A percentile compares a stretch with the other conserved stretches of the same genome.
phyloP scores from a whole-genome alignment of 2,797 vertebrate genomes.

The Ceyx erithaca region DNA sequence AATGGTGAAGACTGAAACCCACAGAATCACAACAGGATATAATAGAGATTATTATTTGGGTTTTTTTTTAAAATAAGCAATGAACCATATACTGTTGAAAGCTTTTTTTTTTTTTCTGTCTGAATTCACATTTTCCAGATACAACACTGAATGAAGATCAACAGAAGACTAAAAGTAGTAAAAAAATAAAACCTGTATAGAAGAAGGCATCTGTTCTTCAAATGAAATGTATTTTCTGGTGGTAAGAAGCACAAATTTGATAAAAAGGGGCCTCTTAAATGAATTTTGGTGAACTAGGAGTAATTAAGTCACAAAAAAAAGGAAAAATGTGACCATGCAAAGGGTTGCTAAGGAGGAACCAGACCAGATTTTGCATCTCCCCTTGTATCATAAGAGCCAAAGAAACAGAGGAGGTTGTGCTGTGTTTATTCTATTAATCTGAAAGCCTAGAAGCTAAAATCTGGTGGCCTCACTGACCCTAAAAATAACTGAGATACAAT shows the following conservation, averaged over 20 bases:
- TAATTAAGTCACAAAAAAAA: not conserved
- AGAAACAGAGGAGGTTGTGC: not conserved
- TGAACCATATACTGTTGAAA: not conserved
- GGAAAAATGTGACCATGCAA: not conserved
- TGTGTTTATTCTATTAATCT: not conserved
- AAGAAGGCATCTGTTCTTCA: not conserved
- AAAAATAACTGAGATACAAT: not conserved
- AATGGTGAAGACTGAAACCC: not conserved
- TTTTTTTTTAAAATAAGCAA: not conserved
- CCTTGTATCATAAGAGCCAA: not conserved
- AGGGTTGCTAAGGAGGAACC: not conserved
- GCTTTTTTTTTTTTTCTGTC: not conserved
- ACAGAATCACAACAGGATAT: not conserved
- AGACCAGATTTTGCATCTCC: not conserved
- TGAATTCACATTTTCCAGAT: not conserved
- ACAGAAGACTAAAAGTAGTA: not conserved
- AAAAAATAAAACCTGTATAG: not conserved
- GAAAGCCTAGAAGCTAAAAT: not conserved
- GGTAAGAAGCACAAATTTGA: not conserved
- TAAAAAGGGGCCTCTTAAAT: not conserved
- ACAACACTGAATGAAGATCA: not conserved
- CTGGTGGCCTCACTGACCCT: not conserved
- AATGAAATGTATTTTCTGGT: not conserved
- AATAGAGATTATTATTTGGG: not conserved
- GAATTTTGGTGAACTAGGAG: not conserved